Base-by-base conservation (phyloP, 2,888 invertebrate genomes). In the Heliconius cydno region DNA sequence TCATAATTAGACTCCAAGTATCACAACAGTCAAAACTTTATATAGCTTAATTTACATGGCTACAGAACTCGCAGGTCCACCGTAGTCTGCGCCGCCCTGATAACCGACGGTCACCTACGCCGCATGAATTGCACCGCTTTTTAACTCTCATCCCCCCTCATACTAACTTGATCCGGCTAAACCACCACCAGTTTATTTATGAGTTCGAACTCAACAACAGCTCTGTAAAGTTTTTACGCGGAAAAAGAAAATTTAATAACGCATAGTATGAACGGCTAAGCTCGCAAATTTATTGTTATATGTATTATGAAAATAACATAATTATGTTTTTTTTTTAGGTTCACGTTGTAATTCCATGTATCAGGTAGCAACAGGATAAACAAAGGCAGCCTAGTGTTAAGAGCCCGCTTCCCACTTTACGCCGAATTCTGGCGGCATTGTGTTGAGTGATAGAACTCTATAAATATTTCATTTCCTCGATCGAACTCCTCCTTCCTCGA, bases 121-220 rank as follows among this genome's bases (percentile, higher is more conserved):
- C 92, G 94, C 94, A 94, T 93, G 92, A 92, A 93, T 91, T 92
- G 93, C 92, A 92, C 88, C 92, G 93, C 94, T 94, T 94, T 95
- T 94, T 94, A 94, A 94, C 94, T 93, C 92, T 91, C 90, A 91
- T 90, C 90, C 88, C 72, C 30, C 86, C 91, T 91, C 92, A 92
- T 90, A 92, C 92, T 90, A 94, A 94, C 92, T 94, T 93, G 90
- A 91, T 91, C 92, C 92, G 90, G 90, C 90, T 91, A 90, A 90
- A 92, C 87, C 90, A 89, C 87, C 88, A 89, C 88, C 90, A 88
- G 89, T 92, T 93, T 92, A 93, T 93, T 93, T 92, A 93, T 91
- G 92, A 92, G 92, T 92, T 91, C 91, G 90, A 89, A 88, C 90
- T 88, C 90, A 91, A 92, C 92, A 81, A 82, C 81, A 81, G 78